A percentile compares a stretch with the other conserved stretches of the same genome.
Evolutionary conservation across 2,888 invertebrate species (phyloP).

Genomic region (Meiosimyza decipiens): DNA sequence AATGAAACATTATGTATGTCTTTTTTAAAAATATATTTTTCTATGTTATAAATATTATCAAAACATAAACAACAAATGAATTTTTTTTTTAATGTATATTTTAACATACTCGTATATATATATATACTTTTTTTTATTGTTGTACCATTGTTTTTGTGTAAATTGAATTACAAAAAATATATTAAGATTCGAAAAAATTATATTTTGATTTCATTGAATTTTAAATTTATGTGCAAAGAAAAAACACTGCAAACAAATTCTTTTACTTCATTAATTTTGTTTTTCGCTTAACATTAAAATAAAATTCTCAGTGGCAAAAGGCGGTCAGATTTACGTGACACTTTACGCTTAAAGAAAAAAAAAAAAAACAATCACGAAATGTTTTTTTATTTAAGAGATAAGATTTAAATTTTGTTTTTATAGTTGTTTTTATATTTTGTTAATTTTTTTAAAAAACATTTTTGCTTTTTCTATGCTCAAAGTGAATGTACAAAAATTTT

Average conservation of each 20-base stretch:
- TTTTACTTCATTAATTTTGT: constrained; percentile 10
- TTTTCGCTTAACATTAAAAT: neutral
- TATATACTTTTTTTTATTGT: constrained; percentile 32
- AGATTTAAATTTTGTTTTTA: constrained; percentile 3
- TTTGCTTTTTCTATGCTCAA: neutral
- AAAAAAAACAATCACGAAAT: constrained; percentile 1
- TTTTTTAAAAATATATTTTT: constrained; percentile 21
- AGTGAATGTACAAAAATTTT: neutral
- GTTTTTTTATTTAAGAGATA: neutral
- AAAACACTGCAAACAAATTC: constrained; percentile 51
- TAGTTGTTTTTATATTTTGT: neutral
- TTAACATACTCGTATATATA: constrained; percentile 20
- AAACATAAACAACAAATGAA: constrained; percentile 36
- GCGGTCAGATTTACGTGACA: neutral
- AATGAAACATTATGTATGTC: constrained; percentile 48
- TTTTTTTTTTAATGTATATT: constrained; percentile 23
- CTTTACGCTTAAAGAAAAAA: neutral
- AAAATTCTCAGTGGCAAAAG: too few species aligned
- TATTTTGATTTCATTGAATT: constrained; percentile 21
- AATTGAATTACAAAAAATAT: constrained; percentile 22
- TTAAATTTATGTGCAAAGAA: constrained; percentile 42
- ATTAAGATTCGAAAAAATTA: constrained; percentile 4
- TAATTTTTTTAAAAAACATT: too few species aligned
- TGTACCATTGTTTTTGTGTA: constrained; percentile 30
- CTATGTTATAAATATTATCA: constrained; percentile 13